phyloP scores from a whole-genome alignment of 2,113 vertebrate species.

The Crypturellus undulatus region DNA sequence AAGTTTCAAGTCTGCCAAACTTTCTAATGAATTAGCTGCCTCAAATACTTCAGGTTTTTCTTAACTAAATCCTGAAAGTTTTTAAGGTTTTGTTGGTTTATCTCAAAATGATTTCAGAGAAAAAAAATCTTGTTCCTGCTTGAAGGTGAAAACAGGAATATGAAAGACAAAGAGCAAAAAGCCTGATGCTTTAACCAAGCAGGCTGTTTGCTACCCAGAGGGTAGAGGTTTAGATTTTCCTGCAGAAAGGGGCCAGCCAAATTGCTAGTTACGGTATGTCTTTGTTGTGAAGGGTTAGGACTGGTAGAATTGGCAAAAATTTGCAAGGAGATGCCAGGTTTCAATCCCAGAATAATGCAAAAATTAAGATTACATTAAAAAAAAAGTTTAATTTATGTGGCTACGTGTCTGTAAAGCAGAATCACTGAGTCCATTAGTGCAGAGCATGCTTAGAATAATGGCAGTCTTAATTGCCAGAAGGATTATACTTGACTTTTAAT shows the following conservation, averaged over 20 bases:
- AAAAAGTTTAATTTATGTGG: accelerated
- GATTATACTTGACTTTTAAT: accelerated
- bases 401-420: accelerated
- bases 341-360: not conserved
- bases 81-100: accelerated
- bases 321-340: not conserved
- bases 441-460: not conserved
- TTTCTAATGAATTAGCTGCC: not conserved
- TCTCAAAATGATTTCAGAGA: not conserved
- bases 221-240: not conserved
- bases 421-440: accelerated
- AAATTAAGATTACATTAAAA: not conserved
- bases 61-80: not conserved
- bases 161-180: not conserved
- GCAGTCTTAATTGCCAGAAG: not conserved
- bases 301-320: not conserved
- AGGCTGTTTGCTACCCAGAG: not conserved
- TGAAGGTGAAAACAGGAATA: not conserved
- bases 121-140: not conserved
- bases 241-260: not conserved
- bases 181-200: not conserved
- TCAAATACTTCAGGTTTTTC: not conserved
- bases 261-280: accelerated
- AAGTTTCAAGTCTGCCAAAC: not conserved
- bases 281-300: not conserved